Evolutionary conservation across 2,797 vertebrate genomes (phyloP).

Genomic region (Clarias fuscus): DNA sequence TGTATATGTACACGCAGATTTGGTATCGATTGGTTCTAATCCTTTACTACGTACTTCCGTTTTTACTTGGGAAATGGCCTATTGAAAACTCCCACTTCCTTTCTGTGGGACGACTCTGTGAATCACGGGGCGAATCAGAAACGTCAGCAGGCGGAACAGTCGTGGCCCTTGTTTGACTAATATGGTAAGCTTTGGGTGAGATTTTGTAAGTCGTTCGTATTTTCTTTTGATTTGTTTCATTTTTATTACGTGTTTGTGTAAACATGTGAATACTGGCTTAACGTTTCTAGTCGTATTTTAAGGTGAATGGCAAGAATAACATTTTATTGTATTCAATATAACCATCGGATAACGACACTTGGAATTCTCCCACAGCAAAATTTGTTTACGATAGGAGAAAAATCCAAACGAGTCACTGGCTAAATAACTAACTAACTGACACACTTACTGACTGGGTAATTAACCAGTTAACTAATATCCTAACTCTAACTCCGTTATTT

Average conservation of each 20-base stretch:
- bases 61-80: background rate
- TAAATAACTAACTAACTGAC: background rate
- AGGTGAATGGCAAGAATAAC: background rate
- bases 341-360: constrained; percentile 71
- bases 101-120: background rate
- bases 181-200: constrained; percentile 66
- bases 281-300: constrained; percentile 31
- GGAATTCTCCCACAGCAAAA: constrained; percentile 63
- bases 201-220: constrained; percentile 65
- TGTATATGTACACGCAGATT: too few relatives aligned
- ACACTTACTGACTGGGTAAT: too few relatives aligned
- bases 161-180: constrained; percentile 73
- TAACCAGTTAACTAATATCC: too few relatives aligned
- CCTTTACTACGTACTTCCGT: background rate
- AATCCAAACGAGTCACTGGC: too few relatives aligned
- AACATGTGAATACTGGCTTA: background rate
- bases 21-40: background rate
- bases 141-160: constrained; percentile 46
- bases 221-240: constrained; percentile 1
- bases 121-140: constrained; percentile 57
- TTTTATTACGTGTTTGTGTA: constrained; percentile 1
- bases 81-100: background rate
- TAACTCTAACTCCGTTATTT: background rate
- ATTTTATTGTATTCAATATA: constrained; percentile 65
- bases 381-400: background rate